phyloP scores from a whole-genome alignment of 2,113 vertebrate species.

The Menura novaehollandiae region DNA sequence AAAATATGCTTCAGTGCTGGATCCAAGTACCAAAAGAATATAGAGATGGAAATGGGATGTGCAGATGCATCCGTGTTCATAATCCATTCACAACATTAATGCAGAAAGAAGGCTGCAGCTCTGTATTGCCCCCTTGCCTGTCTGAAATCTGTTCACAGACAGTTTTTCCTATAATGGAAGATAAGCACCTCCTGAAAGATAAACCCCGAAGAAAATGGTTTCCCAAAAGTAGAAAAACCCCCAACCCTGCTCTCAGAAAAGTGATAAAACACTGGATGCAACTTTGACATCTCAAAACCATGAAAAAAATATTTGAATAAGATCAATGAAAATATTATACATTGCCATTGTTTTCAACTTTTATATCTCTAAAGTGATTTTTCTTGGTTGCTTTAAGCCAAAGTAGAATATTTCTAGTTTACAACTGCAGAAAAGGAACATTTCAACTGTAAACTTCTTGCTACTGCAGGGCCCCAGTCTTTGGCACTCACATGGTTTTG shows the following conservation, averaged over 20 bases:
- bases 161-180: not conserved
- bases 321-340: not conserved
- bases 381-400: not conserved
- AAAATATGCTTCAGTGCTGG: not conserved
- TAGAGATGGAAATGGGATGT: not conserved
- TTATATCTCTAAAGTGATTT: not conserved
- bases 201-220: not conserved
- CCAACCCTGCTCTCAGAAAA: not conserved
- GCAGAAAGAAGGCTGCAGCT: not conserved
- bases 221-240: not conserved
- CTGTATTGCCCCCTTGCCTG: not conserved
- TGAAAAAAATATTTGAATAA: not conserved
- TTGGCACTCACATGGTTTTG: not conserved
- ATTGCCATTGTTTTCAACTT: not conserved
- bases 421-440: not conserved
- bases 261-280: not conserved
- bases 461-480: not conserved
- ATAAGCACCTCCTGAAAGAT: not conserved
- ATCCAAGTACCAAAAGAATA: not conserved
- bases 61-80: not conserved
- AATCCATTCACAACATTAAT: not conserved
- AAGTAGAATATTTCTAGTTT: not conserved
- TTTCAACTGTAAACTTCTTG: not conserved
- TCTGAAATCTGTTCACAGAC: not conserved
- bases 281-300: not conserved